Base-by-base conservation (phyloP, 1,140 invertebrate genomes). In the Cataglyphis hispanica region DNA sequence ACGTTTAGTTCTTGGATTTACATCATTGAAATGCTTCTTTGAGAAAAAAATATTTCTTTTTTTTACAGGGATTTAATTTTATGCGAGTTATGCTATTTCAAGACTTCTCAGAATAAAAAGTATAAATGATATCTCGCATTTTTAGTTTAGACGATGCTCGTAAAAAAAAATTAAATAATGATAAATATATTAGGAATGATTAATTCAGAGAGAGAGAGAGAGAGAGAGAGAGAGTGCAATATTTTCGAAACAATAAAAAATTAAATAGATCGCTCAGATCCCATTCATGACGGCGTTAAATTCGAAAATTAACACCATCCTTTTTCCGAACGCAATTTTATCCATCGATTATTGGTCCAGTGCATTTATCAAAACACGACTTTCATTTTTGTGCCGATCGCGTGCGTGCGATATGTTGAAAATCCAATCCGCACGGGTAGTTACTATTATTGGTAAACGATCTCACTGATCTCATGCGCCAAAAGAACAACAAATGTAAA, bases 361-460 rank as follows among this genome's bases (percentile, higher is more conserved):
- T 16, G 11, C 40, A 25, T 43, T 78, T 58, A 83, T 89, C 80
- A 89, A 89, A 76, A 43, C 63, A 53, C 22, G 60, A 22, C 37
- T 72, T 53, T 37, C 69, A 66, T 80, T 56, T 80, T 86, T 81
- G 8, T 69, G 19, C 13, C 19, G 25, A 6, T 11, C 16, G 31
- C 58, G 27, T 56, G 7, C 22, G 56, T 27, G 22, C 27, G 16
- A 25, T 66, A 19, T 50, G 22, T 27, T 72, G 75, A 53, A 72
- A 70, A 86, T 85, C 56, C 84, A 84, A 89, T 89, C 74, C 74
- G 72, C 37, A 46, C 56, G 66, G 46, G 37, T 63, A 84, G 88
- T 86, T 53, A 86, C 37, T 25, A 50, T 89, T 89, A 89, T 86
- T 80, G 87, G 66, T 78, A 75, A 89, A 89, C 87, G 85, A 86